Conservation (phyloP, 1,140 invertebrate genomes). For the Calycopis cecrops region DNA sequence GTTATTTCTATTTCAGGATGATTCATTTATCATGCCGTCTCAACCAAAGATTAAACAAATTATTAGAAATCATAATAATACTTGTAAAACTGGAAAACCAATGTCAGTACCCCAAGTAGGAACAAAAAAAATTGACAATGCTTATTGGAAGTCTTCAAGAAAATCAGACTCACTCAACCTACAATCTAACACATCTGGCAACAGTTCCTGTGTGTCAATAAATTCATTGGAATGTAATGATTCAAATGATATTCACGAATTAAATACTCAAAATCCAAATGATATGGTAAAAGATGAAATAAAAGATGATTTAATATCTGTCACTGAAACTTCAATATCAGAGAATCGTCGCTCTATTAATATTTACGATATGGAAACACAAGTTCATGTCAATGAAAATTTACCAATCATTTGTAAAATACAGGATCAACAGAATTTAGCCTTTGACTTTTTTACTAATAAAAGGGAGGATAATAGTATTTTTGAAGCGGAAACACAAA, state of each 20-base stretch:
- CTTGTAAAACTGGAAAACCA: slow-evolving; percentile 42
- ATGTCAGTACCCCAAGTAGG: slow-evolving; percentile 40
- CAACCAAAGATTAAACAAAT: slow-evolving; percentile 35
- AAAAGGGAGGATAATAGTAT: slow-evolving; percentile 49
- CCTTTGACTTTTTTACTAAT: slow-evolving; percentile 36
- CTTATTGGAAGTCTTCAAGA: slow-evolving; percentile 46
- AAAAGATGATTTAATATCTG: slow-evolving; percentile 21
- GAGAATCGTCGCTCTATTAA: slow-evolving; percentile 18
- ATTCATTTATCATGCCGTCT: slow-evolving; percentile 49
- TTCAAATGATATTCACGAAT: slow-evolving; percentile 40
- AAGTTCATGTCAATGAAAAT: slow-evolving; percentile 31
- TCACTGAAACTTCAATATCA: slow-evolving; percentile 35
- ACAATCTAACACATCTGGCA: slow-evolving; percentile 33
- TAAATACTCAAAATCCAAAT: slow-evolving; percentile 34
- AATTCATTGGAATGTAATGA: slow-evolving; percentile 14
- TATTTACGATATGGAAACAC: slow-evolving; percentile 40
- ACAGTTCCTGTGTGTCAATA: slow-evolving; percentile 24
- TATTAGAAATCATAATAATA: slow-evolving; percentile 33
- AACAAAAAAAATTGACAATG: slow-evolving; percentile 48
- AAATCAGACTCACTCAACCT: slow-evolving; percentile 47
- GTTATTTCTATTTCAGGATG: slow-evolving; percentile 47
- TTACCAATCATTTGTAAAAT: slow-evolving; percentile 41
- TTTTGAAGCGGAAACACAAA: slow-evolving; percentile 43
- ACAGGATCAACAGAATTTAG: slow-evolving; percentile 34
- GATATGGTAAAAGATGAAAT: slow-evolving; percentile 13